These are phyloP conservation scores for Zaprionus nigranus DNA, from an alignment of 1,140 invertebrate species.

Conservation along the genomic window DNA sequence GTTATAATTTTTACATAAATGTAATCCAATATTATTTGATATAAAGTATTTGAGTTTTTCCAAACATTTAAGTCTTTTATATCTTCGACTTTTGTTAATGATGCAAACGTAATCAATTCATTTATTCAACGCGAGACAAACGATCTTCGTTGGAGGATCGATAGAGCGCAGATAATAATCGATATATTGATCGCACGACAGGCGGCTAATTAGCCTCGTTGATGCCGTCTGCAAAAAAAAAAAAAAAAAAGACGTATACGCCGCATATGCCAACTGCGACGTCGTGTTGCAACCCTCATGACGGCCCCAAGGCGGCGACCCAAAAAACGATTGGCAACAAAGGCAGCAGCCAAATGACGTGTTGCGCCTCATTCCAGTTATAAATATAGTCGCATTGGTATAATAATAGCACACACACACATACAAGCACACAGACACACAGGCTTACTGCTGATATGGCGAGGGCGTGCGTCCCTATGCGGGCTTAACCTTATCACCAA, in stretches of 20 bases:
- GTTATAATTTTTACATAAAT: background rate
- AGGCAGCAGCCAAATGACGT: conserved; percentile 48
- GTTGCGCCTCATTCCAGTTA: conserved; percentile 34
- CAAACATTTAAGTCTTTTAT: background rate
- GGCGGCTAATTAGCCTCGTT: conserved; percentile 23
- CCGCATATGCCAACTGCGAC: conserved; percentile 3
- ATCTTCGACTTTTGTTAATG: background rate
- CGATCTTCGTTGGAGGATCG: conserved; percentile 1
- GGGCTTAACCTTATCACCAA: conserved; percentile 67
- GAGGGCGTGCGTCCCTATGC: conserved; percentile 56
- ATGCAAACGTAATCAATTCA: background rate
- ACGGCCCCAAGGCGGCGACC: conserved; percentile 11
- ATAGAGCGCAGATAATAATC: conserved; percentile 7
- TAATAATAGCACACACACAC: conserved; percentile 60
- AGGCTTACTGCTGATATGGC: conserved; percentile 35
- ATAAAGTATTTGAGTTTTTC: background rate
- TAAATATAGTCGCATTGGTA: conserved; percentile 64
- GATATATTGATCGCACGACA: conserved; percentile 14
- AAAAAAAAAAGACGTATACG: conserved; percentile 16
- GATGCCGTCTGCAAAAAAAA: conserved; percentile 4
- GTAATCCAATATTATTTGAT: background rate
- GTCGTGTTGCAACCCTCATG: conserved; percentile 38
- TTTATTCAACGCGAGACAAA: conserved; percentile 6
- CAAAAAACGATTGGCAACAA: conserved; percentile 27
- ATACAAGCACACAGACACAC: background rate